A percentile compares a stretch with the other conserved stretches of the same genome.
phyloP scores from a whole-genome alignment of 2,113 vertebrate genomes.

The Falco punctatus region DNA sequence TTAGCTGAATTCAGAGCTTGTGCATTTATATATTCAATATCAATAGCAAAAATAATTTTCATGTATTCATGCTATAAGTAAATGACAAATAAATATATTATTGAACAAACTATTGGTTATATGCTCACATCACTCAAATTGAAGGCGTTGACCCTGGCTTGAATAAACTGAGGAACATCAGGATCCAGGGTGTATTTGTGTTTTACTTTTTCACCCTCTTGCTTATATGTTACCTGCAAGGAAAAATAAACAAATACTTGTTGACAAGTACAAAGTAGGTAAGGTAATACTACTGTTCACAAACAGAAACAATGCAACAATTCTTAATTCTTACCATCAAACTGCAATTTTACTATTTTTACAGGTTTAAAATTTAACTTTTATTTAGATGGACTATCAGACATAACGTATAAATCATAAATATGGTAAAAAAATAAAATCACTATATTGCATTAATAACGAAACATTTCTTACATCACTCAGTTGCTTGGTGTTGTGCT shows the following conservation, averaged over 20 bases:
- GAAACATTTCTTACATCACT: constrained; percentile 74
- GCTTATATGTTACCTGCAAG: constrained; percentile 76
- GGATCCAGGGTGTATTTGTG: constrained; percentile 78
- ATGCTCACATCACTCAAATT: constrained; percentile 81
- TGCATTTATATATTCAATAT: background rate
- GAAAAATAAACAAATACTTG: background rate
- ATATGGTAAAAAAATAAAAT: background rate
- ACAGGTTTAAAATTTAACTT: background rate
- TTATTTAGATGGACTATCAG: background rate
- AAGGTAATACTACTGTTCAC: background rate
- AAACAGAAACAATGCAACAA: background rate
- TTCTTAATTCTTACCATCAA: background rate
- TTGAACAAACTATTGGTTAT: background rate
- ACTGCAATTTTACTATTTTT: background rate
- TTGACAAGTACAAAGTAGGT: background rate
- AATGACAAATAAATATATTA: background rate
- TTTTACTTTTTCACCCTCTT: constrained; percentile 78
- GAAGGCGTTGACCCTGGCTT: constrained; percentile 79
- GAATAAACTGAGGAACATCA: constrained; percentile 78
- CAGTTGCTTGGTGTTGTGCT: constrained; percentile 79
- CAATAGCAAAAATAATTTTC: background rate
- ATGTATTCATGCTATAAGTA: background rate
- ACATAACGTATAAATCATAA: background rate
- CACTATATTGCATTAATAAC: background rate
- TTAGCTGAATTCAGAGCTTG: background rate